Evolutionary conservation across 2,888 invertebrate genomes (phyloP).

Genomic region (Autographa gamma): DNA sequence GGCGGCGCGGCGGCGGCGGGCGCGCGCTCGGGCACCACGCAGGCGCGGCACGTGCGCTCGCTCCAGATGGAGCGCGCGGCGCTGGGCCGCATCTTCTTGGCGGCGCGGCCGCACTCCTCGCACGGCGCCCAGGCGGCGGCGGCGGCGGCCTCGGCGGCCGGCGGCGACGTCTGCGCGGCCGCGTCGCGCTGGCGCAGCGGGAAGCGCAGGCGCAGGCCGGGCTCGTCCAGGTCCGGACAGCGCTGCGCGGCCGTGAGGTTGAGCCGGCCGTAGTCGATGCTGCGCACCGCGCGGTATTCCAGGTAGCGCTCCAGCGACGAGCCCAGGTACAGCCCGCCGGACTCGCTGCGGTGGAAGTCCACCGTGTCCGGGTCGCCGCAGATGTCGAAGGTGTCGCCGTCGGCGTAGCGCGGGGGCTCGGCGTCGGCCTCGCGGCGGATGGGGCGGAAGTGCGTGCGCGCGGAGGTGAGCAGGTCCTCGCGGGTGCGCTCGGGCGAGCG

Average conservation of each 20-base stretch:
- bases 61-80: conserved; percentile 72
- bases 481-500: conserved; percentile 63
- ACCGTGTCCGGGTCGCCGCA: conserved; percentile 90
- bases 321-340: conserved; percentile 90
- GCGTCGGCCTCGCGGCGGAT: conserved; percentile 89
- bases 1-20: conserved; percentile 64
- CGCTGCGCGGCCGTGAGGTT: conserved; percentile 78
- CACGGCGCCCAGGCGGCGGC: conserved; percentile 68
- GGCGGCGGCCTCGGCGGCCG: conserved; percentile 57
- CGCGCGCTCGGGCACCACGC: conserved; percentile 67
- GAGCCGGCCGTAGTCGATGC: conserved; percentile 80
- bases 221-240: conserved; percentile 76
- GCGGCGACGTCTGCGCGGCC: conserved; percentile 76
- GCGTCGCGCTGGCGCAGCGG: conserved; percentile 83
- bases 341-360: conserved; percentile 91
- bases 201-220: conserved; percentile 91
- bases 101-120: conserved; percentile 78
- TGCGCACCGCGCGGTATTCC: conserved; percentile 83
- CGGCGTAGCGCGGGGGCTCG: conserved; percentile 85
- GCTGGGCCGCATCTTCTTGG: conserved; percentile 81
- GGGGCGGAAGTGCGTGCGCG: conserved; percentile 95
- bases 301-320: conserved; percentile 85
- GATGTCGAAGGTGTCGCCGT: conserved; percentile 93
- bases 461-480: conserved; percentile 93
- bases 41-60: conserved; percentile 67